These are phyloP conservation scores for Xylocampa areola DNA, from an alignment of 2,888 invertebrate genomes.

Conservation along the genomic window DNA sequence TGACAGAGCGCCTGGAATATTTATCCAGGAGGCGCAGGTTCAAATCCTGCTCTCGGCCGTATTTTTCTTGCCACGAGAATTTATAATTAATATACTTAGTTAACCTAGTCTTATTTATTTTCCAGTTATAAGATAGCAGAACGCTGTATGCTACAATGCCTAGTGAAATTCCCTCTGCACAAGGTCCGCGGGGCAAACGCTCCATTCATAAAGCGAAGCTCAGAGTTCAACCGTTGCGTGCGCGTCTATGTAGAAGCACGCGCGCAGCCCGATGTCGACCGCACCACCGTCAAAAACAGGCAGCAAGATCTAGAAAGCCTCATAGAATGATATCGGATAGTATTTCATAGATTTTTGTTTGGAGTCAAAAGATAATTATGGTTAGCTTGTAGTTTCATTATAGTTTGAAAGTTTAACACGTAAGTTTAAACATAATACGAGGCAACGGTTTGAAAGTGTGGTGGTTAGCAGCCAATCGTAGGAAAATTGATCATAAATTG, in stretches of 20 bases:
- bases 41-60: no score
- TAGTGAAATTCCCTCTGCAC: conserved; percentile 78
- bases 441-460: no score
- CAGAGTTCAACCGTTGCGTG: conserved; percentile 71
- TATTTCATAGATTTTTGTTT: conserved; percentile 6
- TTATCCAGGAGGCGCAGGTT: no score
- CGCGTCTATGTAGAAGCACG: conserved; percentile 76
- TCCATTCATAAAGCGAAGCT: conserved; percentile 73
- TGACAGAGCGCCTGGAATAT: no score
- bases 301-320: conserved; percentile 60
- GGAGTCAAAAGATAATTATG: conserved; percentile 11
- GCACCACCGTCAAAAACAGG: conserved; percentile 21
- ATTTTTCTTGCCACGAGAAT: no score
- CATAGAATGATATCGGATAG: conserved; percentile 62
- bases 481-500: no score
- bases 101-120: conserved; percentile 13
- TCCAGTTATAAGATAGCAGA: conserved; percentile 83
- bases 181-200: conserved; percentile 73
- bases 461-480: no score
- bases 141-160: conserved; percentile 79
- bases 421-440: no score
- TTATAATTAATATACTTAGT: no score
- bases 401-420: neutral
- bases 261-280: conserved; percentile 43
- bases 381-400: conserved; percentile 20